A percentile compares a stretch with the other conserved stretches of the same genome.
Evolutionary conservation across 2,888 invertebrate species (phyloP).

Genomic region (Tridacna gigas): DNA sequence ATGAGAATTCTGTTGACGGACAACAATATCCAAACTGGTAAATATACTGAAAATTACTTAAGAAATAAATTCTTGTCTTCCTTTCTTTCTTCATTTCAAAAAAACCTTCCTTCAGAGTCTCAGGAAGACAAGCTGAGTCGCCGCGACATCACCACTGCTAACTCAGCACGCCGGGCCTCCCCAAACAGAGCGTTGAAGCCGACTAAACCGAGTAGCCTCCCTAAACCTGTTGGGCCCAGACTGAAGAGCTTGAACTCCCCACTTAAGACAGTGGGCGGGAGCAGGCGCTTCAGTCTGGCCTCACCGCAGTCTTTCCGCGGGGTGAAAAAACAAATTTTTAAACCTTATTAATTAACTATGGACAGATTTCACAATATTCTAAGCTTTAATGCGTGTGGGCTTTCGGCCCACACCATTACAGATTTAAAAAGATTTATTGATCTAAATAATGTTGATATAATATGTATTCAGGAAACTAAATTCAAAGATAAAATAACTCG

Average conservation of each 20-base stretch:
- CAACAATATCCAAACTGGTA: too few relatives aligned
- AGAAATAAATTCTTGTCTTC: too few relatives aligned
- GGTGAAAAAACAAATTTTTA: not conserved
- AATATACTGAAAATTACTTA: too few relatives aligned
- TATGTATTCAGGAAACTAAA: constrained; percentile 16
- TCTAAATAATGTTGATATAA: not conserved
- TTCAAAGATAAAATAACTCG: not conserved
- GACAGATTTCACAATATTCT: not conserved
- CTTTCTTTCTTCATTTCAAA: too few relatives aligned
- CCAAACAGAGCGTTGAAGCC: not conserved
- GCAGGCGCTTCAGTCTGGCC: not conserved
- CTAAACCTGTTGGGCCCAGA: not conserved
- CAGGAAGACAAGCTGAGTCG: too few relatives aligned
- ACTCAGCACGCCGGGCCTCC: not conserved
- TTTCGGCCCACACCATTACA: constrained; percentile 8
- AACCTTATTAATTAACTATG: not conserved
- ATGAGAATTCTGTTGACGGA: too few relatives aligned
- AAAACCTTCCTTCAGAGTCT: too few relatives aligned
- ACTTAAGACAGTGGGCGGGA: not conserved
- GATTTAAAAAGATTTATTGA: constrained; percentile 8
- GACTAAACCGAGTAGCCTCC: not conserved
- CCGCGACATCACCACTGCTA: not conserved
- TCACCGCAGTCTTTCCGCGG: not conserved
- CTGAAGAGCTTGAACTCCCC: not conserved
- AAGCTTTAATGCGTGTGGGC: constrained; percentile 9